Conservation (phyloP, 1,140 invertebrate genomes). For the Drosophila pseudoananassae region DNA sequence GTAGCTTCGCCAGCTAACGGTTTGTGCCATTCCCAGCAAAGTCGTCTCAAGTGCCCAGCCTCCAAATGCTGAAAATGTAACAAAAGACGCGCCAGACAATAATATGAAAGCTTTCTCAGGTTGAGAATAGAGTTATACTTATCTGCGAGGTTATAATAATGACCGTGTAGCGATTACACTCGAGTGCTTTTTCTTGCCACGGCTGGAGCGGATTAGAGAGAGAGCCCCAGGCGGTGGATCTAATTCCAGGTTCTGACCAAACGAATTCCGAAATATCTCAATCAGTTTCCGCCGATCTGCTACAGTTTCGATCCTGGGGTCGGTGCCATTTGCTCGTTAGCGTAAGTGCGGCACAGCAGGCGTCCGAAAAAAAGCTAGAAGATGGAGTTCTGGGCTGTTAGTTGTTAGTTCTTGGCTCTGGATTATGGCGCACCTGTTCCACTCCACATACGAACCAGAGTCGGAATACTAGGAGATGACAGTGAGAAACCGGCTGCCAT, state of each 20-base stretch:
- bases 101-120: slow-evolving; percentile 76
- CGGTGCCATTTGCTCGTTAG: slow-evolving; percentile 40
- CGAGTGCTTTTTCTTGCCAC: slow-evolving; percentile 51
- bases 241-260: slow-evolving; percentile 40
- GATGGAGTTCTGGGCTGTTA: slow-evolving; percentile 13
- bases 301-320: slow-evolving; percentile 40
- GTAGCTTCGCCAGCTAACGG: slow-evolving; percentile 56
- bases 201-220: slow-evolving; percentile 23
- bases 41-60: slow-evolving; percentile 65
- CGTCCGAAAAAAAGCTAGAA: slow-evolving; percentile 14
- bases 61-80: slow-evolving; percentile 66
- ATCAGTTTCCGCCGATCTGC: slow-evolving; percentile 50
- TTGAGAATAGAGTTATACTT: slow-evolving; percentile 56
- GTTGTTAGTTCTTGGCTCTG: slow-evolving; percentile 6
- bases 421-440: slow-evolving; percentile 50
- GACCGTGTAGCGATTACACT: slow-evolving; percentile 80
- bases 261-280: slow-evolving; percentile 47
- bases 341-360: slow-evolving; percentile 57
- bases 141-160: slow-evolving; percentile 78
- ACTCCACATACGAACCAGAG: slow-evolving; percentile 15
- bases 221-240: slow-evolving; percentile 15
- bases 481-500: slow-evolving; percentile 65
- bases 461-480: slow-evolving; percentile 28
- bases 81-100: slow-evolving; percentile 68
- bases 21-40: slow-evolving; percentile 45